phyloP scores from a whole-genome alignment of 2,113 vertebrate species.

The Isurus oxyrinchus region DNA sequence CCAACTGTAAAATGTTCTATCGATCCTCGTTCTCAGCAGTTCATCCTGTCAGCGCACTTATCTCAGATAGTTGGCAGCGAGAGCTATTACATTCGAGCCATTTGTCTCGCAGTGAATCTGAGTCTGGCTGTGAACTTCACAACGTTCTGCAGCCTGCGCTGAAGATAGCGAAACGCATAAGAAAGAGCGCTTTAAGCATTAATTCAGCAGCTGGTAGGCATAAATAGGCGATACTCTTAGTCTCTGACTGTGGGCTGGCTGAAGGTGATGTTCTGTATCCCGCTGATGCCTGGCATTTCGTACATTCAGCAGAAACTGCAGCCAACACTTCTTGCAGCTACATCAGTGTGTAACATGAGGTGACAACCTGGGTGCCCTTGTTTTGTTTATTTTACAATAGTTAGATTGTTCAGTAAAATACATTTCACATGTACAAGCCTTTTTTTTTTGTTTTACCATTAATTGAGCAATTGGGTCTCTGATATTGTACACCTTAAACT shows the following conservation, averaged over 20 bases:
- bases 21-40: background rate
- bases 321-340: background rate
- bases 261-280: background rate
- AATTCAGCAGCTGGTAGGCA: background rate
- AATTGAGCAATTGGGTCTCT: too few relatives aligned
- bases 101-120: background rate
- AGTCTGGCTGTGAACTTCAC: background rate
- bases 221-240: too few relatives aligned
- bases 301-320: background rate
- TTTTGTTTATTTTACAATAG: background rate
- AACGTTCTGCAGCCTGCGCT: background rate
- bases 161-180: too few relatives aligned
- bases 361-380: background rate
- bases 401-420: background rate
- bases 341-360: background rate
- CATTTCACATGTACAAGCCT: background rate
- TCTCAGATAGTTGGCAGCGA: background rate
- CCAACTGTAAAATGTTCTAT: background rate
- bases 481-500: background rate
- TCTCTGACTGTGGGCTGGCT: background rate
- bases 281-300: too few relatives aligned
- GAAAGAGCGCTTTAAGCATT: background rate
- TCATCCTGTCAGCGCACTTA: background rate
- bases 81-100: background rate
- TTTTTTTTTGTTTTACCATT: background rate